Evolutionary conservation across 1,140 invertebrate species (phyloP), one percentile per base, ranked within the genome.

Genomic region (Drosophila orosa): DNA sequence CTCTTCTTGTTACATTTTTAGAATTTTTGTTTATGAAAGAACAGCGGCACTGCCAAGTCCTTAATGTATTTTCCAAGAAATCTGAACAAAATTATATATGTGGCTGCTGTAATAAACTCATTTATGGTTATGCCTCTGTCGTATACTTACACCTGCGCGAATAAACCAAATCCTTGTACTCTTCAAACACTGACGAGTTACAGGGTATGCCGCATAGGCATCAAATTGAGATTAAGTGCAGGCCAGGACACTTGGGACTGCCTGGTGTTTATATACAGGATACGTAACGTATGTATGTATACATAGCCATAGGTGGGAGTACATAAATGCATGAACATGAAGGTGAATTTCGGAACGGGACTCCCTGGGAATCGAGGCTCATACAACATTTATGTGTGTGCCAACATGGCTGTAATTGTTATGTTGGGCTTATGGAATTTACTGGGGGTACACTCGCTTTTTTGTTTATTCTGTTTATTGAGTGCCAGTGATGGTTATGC

Each of bases 181-280:
- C 56, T 33, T 59, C 15, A 59, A 52, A 27, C 31, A 24, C 42
- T 13, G 37, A 29, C 55, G 17, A 15, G n/a, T 31, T 31, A 54
- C 65, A 66, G 65, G 65, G 65, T 68, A 67, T 66, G n/a, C 19
- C 31, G 24, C 44, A 78, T 66, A 75, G 80, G 69, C 75, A 82
- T 83, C 80, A 82, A 82, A 82, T 82, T 78, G 80, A 79, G 75
- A 84, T 83, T 79, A 83, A 83, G 80, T 79, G 80, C 80, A 75
- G 65, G 67, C 6, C 55, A 74, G 48, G 66, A 47, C 68, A 71
- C 67, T 71, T 71, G 67, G 67, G 67, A 69, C 65, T 69, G 48
- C 39, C 67, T 27, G 65, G 48, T 48, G 66, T 67, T 59, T 66
- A 47, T 61, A 50, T 45, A 45, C 27, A 8, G 48, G 29, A 19